A percentile compares a stretch with the other conserved stretches of the same genome.
phyloP scores from a whole-genome alignment of 2,797 vertebrate genomes.

The Furcifer pardalis region DNA sequence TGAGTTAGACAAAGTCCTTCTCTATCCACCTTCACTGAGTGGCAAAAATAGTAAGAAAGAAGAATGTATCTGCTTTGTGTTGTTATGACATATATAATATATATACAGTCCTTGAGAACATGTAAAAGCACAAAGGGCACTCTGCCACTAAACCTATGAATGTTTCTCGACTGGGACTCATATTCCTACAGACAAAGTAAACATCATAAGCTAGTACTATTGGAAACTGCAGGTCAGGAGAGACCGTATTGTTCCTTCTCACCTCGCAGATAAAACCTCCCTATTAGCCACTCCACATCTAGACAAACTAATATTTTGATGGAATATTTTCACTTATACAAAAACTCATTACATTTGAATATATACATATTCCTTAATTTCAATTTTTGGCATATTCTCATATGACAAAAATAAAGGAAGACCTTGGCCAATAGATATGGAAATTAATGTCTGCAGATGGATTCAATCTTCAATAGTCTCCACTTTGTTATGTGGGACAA shows the following conservation, averaged over 20 bases:
- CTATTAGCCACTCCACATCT: not conserved
- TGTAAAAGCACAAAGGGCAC: slow-evolving; percentile 63
- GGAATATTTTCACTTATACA: slow-evolving; percentile 44
- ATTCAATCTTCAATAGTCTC: not conserved
- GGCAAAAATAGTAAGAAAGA: slow-evolving; percentile 8
- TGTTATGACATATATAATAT: slow-evolving; percentile 70
- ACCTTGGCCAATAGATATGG: not conserved
- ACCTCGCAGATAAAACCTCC: not conserved
- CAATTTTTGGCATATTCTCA: not conserved
- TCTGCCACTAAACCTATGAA: slow-evolving; percentile 62
- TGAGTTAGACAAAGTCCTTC: slow-evolving; percentile 39
- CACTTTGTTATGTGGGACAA: not conserved
- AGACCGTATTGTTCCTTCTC: not conserved
- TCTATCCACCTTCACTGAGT: slow-evolving; percentile 43
- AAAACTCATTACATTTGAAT: not conserved
- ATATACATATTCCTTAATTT: not conserved
- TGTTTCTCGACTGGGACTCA: slow-evolving; percentile 50
- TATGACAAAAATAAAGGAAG: not conserved
- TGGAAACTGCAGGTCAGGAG: not conserved
- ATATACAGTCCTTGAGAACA: slow-evolving; percentile 57
- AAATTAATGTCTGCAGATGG: not conserved
- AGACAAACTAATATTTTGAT: slow-evolving; percentile 61
- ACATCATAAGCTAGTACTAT: not conserved
- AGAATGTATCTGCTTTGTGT: slow-evolving; percentile 66
- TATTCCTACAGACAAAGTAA: slow-evolving; percentile 51